Evolutionary conservation across 2,113 vertebrate genomes (phyloP).

Genomic region (Passerina amoena): DNA sequence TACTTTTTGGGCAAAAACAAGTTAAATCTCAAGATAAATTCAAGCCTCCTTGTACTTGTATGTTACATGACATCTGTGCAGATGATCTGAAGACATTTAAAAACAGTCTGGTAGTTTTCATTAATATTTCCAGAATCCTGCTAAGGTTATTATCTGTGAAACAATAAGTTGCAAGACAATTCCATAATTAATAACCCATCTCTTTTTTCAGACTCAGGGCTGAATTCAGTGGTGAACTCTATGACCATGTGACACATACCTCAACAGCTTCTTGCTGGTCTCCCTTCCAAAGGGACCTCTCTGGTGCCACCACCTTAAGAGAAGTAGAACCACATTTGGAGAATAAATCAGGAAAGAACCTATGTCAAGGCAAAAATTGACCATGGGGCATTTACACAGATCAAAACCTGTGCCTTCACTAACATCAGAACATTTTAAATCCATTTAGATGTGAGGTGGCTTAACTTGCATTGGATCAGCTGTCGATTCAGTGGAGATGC

Average conservation of each 20-base stretch:
- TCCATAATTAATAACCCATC: neutral
- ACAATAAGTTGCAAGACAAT: neutral
- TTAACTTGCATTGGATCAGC: neutral
- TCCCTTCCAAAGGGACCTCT: neutral
- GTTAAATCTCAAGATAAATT: neutral
- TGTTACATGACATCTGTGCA: neutral
- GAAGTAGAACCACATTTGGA: neutral
- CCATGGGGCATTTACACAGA: neutral
- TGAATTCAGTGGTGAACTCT: neutral
- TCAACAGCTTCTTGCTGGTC: neutral
- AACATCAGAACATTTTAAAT: neutral
- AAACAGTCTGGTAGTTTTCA: neutral
- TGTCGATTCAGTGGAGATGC: neutral
- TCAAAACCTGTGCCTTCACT: neutral
- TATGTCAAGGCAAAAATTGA: neutral
- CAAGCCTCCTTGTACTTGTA: neutral
- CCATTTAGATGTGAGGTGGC: neutral
- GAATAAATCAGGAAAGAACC: neutral
- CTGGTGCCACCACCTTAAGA: neutral
- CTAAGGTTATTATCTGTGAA: neutral
- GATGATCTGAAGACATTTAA: neutral
- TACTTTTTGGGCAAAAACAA: neutral
- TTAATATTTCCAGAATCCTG: neutral
- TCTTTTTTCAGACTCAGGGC: neutral
- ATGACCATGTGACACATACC: rapidly evolving